phyloP scores from a whole-genome alignment of 2,888 invertebrate genomes.

The Polyommatus icarus region DNA sequence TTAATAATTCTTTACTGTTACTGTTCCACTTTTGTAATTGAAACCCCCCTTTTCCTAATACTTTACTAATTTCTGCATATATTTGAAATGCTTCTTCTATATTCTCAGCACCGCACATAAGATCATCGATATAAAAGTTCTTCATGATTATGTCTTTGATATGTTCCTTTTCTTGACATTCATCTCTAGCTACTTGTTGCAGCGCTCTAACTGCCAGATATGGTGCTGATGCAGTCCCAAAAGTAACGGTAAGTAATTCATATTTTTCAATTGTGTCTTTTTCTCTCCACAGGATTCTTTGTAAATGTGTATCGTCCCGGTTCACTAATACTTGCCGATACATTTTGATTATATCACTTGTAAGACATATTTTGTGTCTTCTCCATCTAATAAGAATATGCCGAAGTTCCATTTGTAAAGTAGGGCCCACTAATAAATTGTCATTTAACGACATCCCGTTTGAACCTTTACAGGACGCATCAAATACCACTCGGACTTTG shows the following conservation, averaged over 20 bases:
- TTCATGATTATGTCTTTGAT: not conserved
- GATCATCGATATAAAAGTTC: conserved; percentile 34
- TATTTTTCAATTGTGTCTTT: too few relatives aligned
- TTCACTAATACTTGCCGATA: not conserved
- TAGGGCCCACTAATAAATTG: conserved; percentile 38
- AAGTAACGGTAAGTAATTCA: too few relatives aligned
- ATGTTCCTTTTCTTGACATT: not conserved
- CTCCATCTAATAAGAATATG: conserved; percentile 27
- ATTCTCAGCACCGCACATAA: conserved; percentile 23
- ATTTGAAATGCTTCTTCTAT: conserved; percentile 19
- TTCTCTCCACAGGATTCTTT: too few relatives aligned
- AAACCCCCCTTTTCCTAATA: conserved; percentile 28
- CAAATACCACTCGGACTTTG: conserved; percentile 37
- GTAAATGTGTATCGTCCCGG: too few relatives aligned
- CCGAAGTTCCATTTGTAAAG: conserved; percentile 37
- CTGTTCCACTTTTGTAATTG: conserved; percentile 36
- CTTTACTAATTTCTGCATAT: conserved; percentile 27
- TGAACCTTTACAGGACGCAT: conserved; percentile 37
- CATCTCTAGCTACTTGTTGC: conserved; percentile 10
- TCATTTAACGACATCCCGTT: conserved; percentile 38
- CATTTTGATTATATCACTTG: conserved; percentile 36
- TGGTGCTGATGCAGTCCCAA: not conserved
- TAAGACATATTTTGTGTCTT: conserved; percentile 17
- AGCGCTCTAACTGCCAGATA: conserved; percentile 15
- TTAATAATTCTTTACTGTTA: conserved; percentile 16